Evolutionary conservation across 2,888 invertebrate genomes (phyloP).

Genomic region (Ichneumoninae sp.): DNA sequence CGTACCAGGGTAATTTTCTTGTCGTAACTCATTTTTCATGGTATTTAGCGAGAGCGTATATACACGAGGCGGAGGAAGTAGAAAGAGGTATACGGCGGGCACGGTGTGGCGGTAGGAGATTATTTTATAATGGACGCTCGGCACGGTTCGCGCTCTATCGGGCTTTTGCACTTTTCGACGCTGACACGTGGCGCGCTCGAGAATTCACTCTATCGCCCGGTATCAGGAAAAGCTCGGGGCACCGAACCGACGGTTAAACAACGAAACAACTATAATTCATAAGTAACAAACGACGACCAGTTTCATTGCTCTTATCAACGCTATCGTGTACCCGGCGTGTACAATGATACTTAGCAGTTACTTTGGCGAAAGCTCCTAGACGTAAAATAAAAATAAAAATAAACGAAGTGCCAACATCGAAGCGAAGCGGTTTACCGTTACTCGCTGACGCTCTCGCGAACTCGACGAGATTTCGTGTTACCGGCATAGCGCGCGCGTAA

Average conservation of each 20-base stretch:
- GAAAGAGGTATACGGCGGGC: conserved; percentile 56
- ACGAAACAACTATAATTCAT: conserved; percentile 36
- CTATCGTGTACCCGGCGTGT: conserved; percentile 15
- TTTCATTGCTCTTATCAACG: conserved; percentile 37
- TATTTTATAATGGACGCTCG: conserved; percentile 71
- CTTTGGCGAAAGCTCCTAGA: neutral
- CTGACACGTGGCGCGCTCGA: neutral
- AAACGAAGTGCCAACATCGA: neutral
- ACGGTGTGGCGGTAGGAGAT: conserved; percentile 65
- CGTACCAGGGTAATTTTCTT: conserved; percentile 74
- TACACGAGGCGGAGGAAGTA: conserved; percentile 22
- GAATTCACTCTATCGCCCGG: neutral
- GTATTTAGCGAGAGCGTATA: conserved; percentile 66
- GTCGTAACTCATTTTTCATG: conserved; percentile 76
- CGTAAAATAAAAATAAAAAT: conserved; percentile 1
- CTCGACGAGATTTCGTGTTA: conserved; percentile 25
- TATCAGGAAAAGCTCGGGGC: neutral
- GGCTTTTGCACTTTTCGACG: conserved; percentile 7
- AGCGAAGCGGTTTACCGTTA: conserved; percentile 41
- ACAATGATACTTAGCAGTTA: conserved; percentile 15
- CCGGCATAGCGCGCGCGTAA: conserved; percentile 23
- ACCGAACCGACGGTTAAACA: neutral
- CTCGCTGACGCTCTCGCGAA: neutral
- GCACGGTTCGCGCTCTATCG: conserved; percentile 29
- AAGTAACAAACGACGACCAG: conserved; percentile 28